Percentiles rank a stretch among this genome's conserved stretches.
These are phyloP conservation scores for Tholera decimalis DNA, from an alignment of 2,888 invertebrate species.

Conservation along the genomic window DNA sequence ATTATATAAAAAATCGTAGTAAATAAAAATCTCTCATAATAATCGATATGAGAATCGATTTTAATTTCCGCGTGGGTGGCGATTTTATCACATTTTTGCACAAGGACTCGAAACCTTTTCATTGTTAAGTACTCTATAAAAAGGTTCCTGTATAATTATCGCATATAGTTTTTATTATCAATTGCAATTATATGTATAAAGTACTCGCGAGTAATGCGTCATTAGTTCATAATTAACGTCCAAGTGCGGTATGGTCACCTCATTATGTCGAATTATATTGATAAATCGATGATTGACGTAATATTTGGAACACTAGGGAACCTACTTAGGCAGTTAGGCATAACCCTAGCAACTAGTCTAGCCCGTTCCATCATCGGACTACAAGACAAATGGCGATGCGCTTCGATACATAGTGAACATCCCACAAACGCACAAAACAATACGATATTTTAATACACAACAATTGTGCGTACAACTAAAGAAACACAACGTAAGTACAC, in stretches of 20 bases:
- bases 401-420: too few relatives aligned
- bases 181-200: slow-evolving; percentile 16
- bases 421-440: too few relatives aligned
- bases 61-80: slow-evolving; percentile 36
- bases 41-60: slow-evolving; percentile 23
- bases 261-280: slow-evolving; percentile 18
- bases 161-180: slow-evolving; percentile 26
- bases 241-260: slow-evolving; percentile 16
- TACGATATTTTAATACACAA: too few relatives aligned
- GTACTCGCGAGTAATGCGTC: slow-evolving; percentile 12
- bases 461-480: too few relatives aligned
- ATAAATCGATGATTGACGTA: slow-evolving; percentile 27
- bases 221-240: slow-evolving; percentile 17
- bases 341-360: slow-evolving; percentile 9
- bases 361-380: too few relatives aligned
- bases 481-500: too few relatives aligned
- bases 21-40: not conserved
- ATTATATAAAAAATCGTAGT: not conserved
- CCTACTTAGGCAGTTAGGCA: slow-evolving; percentile 17
- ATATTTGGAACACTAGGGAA: slow-evolving; percentile 5
- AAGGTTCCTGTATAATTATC: slow-evolving; percentile 60
- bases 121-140: slow-evolving; percentile 58
- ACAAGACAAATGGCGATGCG: too few relatives aligned
- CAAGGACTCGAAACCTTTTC: slow-evolving; percentile 61
- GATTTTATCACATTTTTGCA: slow-evolving; percentile 46